Evolutionary conservation across 2,797 vertebrate genomes (phyloP).

Genomic region (Cheirogaleus major): DNA sequence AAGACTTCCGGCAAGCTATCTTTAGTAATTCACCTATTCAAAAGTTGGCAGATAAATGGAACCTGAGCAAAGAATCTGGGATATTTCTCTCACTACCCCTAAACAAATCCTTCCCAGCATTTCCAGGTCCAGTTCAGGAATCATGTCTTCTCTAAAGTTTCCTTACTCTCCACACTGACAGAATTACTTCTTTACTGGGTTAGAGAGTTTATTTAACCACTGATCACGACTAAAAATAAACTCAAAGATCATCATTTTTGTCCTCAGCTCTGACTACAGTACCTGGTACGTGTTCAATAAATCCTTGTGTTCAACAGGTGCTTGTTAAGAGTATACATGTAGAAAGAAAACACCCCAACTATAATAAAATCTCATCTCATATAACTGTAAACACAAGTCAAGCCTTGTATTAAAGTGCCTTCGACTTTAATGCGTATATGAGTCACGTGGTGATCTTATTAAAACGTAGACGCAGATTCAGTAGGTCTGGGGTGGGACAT

Average conservation of each 20-base stretch:
- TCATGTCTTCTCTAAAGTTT: not conserved
- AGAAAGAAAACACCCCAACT: constrained; percentile 27
- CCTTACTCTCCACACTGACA: not conserved
- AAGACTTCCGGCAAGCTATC: not conserved
- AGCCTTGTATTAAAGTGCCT: not conserved
- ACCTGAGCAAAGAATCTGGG: not conserved
- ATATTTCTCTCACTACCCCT: not conserved
- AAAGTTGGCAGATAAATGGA: not conserved
- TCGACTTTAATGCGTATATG: not conserved
- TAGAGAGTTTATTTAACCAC: not conserved
- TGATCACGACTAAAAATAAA: not conserved
- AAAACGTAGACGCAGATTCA: not conserved
- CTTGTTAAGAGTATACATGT: not conserved
- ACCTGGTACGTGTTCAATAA: not conserved
- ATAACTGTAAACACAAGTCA: constrained; percentile 1
- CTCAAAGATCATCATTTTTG: not conserved
- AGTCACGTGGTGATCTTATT: not conserved
- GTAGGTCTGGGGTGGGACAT: not conserved
- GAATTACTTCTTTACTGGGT: not conserved
- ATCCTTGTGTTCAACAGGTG: not conserved
- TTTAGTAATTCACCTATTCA: constrained; percentile 37
- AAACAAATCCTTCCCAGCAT: not conserved
- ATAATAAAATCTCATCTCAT: not conserved
- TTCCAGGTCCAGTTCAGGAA: not conserved
- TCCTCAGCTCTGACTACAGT: not conserved